Evolutionary conservation across 2,888 invertebrate species (phyloP).

Genomic region (Horisme vitalbata): DNA sequence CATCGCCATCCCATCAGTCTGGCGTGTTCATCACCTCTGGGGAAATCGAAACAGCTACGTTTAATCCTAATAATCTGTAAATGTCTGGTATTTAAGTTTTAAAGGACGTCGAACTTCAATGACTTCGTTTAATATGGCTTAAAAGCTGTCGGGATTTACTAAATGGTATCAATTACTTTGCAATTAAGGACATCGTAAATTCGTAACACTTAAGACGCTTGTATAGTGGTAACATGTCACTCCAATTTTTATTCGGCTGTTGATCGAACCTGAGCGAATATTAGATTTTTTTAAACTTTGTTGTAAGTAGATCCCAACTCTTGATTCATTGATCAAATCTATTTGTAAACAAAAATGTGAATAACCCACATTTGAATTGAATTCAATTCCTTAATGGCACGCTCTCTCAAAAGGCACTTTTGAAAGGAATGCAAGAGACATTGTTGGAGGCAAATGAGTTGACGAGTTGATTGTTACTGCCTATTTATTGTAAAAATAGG

Average conservation of each 20-base stretch:
- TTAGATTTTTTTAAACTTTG: too few species aligned
- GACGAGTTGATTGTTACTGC: conserved; percentile 61
- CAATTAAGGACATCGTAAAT: conserved; percentile 5
- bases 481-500: conserved; percentile 71
- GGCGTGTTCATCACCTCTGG: conserved; percentile 44
- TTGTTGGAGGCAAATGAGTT: conserved; percentile 63
- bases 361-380: conserved; percentile 39
- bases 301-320: too few species aligned
- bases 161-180: conserved; percentile 15
- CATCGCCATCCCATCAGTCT: conserved; percentile 44
- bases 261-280: neutral
- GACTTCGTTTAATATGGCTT: conserved; percentile 8
- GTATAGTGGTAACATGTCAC: conserved; percentile 1
- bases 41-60: conserved; percentile 52
- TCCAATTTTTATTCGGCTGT: conserved; percentile 1
- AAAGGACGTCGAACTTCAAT: conserved; percentile 8
- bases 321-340: conserved; percentile 1
- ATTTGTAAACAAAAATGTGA: conserved; percentile 6
- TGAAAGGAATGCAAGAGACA: conserved; percentile 57
- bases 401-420: conserved; percentile 42
- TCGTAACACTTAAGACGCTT: neutral
- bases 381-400: conserved; percentile 38
- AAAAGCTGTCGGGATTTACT: conserved; percentile 4
- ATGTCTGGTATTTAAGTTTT: conserved; percentile 15
- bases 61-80: conserved; percentile 50